These are phyloP conservation scores for Eudyptes chrysolophus DNA, from an alignment of 2,113 vertebrate genomes.

Conservation along the genomic window DNA sequence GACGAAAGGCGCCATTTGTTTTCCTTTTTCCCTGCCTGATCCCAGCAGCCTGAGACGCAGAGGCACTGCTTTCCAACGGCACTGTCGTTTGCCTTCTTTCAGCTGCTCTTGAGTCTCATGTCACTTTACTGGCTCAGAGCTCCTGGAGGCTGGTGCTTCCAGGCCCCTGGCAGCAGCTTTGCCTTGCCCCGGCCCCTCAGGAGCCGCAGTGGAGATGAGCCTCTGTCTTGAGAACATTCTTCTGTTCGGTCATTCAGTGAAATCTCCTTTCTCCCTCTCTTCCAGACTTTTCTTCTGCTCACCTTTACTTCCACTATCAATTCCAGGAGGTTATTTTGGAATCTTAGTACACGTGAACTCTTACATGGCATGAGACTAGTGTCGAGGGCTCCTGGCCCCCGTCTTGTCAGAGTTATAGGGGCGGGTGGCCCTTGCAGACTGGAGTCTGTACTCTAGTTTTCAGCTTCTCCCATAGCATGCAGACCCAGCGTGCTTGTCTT, in stretches of 20 bases:
- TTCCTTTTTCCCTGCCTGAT: neutral
- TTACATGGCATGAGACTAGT: neutral
- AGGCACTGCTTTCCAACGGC: neutral
- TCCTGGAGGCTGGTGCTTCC: neutral
- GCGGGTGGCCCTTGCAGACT: neutral
- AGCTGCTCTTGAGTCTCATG: neutral
- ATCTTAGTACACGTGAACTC: neutral
- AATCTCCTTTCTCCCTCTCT: neutral
- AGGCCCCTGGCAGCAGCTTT: neutral
- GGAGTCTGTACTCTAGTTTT: neutral
- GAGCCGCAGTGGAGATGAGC: neutral
- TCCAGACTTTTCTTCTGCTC: neutral
- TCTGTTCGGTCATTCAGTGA: neutral
- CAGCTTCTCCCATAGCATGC: neutral
- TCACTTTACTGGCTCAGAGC: neutral
- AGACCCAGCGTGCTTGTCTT: neutral
- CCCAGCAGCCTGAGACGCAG: neutral
- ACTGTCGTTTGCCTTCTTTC: neutral
- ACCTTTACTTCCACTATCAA: neutral
- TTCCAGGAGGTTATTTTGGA: neutral
- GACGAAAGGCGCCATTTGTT: neutral
- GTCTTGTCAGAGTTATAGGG: fast-evolving
- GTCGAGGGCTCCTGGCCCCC: neutral
- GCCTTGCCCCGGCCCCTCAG: neutral
- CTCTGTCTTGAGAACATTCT: neutral